Evolutionary conservation across 2,888 invertebrate species (phyloP), one percentile per base, ranked within the genome.

Genomic region (Kuschelorhynchus macadamiae): DNA sequence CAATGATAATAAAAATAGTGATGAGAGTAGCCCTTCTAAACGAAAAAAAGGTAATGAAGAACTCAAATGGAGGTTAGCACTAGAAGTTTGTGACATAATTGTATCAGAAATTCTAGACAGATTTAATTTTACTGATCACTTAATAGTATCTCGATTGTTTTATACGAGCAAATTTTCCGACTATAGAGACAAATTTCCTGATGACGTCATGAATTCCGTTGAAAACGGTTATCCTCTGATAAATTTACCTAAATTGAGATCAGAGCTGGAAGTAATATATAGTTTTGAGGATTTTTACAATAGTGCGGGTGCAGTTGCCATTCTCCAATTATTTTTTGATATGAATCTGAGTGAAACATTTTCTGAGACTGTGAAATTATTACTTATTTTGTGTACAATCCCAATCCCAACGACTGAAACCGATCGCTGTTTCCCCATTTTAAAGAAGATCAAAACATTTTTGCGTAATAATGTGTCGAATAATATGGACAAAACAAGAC

Each of bases 321-420:
- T 50, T 32, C n/a, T 50, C 2, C 30, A 20, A 25, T 12, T 50
- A 7, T 25, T 50, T 21, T 5, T 25, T 25, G 7, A 25, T 25
- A 25, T 5, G 3, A 32, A 50, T 32, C 50, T 50, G 4, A 9
- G 4, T 8, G 39, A 2, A 2, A 55, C 55, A 3, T 55, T 55
- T 55, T 36, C 39, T 2, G 55, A 39, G 41, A 55, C 7, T 20
- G 20, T 18, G 17, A 55, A 55, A 55, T n/a, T 55, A 2, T 12
- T 55, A 1, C 7, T 36, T 16, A 41, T 55, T 17, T 16, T 55
- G 16, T 36, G 36, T 20, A 55, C 39, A 7, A 4, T 41, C 2
- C 55, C 55, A 8, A 55, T 55, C 39, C 39, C 55, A n/a, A 55
- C 55, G 2, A 30, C 14, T 3, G 57, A 42, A 57, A 25, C 20